These are phyloP conservation scores for Rattus norvegicus DNA, from an alignment of 2,113 vertebrate species.

Conservation along the genomic window DNA sequence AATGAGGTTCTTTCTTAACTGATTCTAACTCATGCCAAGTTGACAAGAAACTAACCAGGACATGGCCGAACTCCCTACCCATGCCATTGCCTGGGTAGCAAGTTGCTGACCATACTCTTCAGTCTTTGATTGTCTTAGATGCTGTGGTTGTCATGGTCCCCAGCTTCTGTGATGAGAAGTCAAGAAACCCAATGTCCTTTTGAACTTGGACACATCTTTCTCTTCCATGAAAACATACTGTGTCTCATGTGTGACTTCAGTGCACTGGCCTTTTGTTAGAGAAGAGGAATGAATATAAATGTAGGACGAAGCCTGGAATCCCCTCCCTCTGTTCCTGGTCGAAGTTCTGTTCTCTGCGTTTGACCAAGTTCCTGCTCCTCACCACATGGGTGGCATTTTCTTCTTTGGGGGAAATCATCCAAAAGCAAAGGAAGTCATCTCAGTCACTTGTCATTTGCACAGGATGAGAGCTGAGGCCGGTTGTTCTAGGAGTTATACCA, in stretches of 20 bases:
- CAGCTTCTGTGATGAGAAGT: not conserved
- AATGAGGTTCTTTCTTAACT: not conserved
- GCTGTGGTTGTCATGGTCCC: not conserved
- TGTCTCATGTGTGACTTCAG: not conserved
- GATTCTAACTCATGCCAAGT: not conserved
- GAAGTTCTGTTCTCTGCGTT: constrained; percentile 21
- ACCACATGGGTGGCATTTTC: constrained; percentile 64
- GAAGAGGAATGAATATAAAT: not conserved
- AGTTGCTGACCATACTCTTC: not conserved
- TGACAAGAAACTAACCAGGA: not conserved
- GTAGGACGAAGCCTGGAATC: not conserved
- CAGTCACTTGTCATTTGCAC: constrained; percentile 70
- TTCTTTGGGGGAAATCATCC: constrained; percentile 57
- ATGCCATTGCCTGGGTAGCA: too few relatives aligned
- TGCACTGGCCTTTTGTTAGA: not conserved
- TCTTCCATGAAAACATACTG: not conserved
- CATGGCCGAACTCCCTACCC: not conserved
- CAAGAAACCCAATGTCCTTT: not conserved
- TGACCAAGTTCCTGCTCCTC: constrained; percentile 46
- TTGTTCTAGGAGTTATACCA: constrained; percentile 66
- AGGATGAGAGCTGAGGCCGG: constrained; percentile 44
- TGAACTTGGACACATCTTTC: not conserved
- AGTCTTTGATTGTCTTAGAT: not conserved
- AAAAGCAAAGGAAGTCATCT: constrained; percentile 61
- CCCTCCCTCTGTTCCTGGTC: not conserved